A percentile compares a stretch with the other conserved stretches of the same genome.
phyloP scores from a whole-genome alignment of 92 coral and sea anemone genomes.

The Phenganax marumi region DNA sequence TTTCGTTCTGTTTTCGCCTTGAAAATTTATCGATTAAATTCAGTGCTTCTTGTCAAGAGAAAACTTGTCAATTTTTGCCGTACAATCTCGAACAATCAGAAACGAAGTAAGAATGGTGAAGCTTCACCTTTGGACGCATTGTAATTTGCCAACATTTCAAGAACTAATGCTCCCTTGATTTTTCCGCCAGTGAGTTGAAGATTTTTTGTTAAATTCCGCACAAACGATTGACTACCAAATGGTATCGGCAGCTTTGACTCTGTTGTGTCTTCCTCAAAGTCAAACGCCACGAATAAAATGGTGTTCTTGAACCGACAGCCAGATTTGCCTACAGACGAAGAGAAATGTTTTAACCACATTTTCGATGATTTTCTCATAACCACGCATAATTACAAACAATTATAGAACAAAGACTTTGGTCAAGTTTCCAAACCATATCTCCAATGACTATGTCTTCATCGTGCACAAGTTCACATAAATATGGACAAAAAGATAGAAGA shows the following conservation, averaged over 20 bases:
- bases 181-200: conserved; percentile 55
- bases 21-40: too few relatives aligned
- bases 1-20: too few relatives aligned
- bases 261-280: conserved; percentile 58
- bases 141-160: conserved; percentile 71
- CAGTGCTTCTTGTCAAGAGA: too few relatives aligned
- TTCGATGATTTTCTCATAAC: too few relatives aligned
- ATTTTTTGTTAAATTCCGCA: conserved; percentile 60
- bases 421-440: too few relatives aligned
- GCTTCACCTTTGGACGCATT: conserved; percentile 37
- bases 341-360: neutral
- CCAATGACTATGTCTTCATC: too few relatives aligned
- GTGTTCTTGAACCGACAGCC: conserved; percentile 57
- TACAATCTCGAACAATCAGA: too few relatives aligned
- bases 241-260: conserved; percentile 26
- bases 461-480: too few relatives aligned
- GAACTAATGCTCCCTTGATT: conserved; percentile 70
- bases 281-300: conserved; percentile 68
- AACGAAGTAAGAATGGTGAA: neutral
- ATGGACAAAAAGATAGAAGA: too few relatives aligned
- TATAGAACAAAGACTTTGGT: too few relatives aligned
- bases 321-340: conserved; percentile 23
- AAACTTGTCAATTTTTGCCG: too few relatives aligned
- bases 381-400: too few relatives aligned
- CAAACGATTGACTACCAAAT: conserved; percentile 67